Base-by-base conservation (phyloP, 2,113 vertebrate species). In the Nipponia nippon region DNA sequence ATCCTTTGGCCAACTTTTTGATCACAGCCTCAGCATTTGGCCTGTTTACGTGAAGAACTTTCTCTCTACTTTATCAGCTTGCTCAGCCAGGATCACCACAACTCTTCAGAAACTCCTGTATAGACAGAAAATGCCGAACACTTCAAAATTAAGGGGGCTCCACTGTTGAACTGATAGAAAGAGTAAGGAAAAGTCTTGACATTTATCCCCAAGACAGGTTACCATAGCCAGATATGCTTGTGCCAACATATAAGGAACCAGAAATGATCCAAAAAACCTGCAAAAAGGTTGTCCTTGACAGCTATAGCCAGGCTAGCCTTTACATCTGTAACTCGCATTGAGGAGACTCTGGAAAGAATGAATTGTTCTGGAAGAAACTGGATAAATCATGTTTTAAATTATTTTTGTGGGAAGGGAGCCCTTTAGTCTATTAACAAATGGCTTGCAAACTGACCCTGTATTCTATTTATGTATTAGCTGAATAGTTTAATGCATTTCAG, bases 391-490 rank as follows among this genome's bases (percentile, higher is more conserved):
- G 96, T 80, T 96, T 96, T 90, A 92, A 95, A 96, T 96, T 88
- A 93, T 93, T 96, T 95, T 86, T 96, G 93, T 96, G 95, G 97
- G 85, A 94, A 96, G 49, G 78, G 40, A 96, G 85, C 58, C 73
- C 71, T 96, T 95, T 90, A 93, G 82, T 86, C 71, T 92, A 92
- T 93, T 96, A 96, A 96, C 93, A 95, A 97, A 96, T 78, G 85
- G 83, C 55, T 94, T 94, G 92, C 93, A 96, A 95, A 90, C 79
- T 94, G 95, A 94, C 93, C 85, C 92, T 81, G 93, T 81, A 86
- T 94, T 96, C 96, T 96, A 93, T 96, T 96, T 95, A 95, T 96
- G 92, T 83, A 96, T 95, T 90, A 94, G 91, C 88, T 89, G 92
- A 94, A 90, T 67, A 86, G 59, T 93, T 97, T 95, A 96, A 95